Evolutionary conservation across 1,140 invertebrate genomes (phyloP), one percentile per base, ranked within the genome.

Genomic region (Camponotus vicinus): DNA sequence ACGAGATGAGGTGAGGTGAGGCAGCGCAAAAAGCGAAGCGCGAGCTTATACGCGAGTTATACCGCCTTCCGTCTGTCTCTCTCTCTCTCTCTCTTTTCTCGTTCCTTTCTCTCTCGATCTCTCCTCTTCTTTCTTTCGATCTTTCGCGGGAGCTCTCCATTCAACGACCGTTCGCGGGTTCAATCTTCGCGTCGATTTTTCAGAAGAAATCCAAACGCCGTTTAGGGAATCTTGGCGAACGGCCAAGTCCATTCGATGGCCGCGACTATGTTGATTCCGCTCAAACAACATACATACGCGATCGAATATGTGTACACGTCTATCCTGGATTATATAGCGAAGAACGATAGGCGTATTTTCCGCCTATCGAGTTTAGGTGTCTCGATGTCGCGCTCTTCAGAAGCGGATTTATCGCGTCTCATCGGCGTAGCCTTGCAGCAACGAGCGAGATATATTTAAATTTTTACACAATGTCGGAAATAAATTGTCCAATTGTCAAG

Each of bases 141-240:
- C 49, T 61, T 69, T 67, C 67, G 40, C 64, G 64, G 75, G 75
- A 78, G 21, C 79, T 71, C 85, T 77, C 49, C 82, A 64, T 63
- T 77, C 67, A 69, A 75, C 66, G 59, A 34, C 67, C 69, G 75
- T 63, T 59, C 32, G 69, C 76, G 66, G 82, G 86, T 63, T 52
- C 88, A 77, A 67, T 61, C 86, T 67, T 90, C 89, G 89, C 89
- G 88, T 90, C 85, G 90, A 93, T 93, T 93, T 94, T 94, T 94
- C 89, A 91, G 86, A 88, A 85, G 87, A 86, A 86, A 83, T 80
- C 83, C 89, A 88, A 92, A 86, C 91, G 77, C 94, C 94, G 94
- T 94, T 94, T 95, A 94, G 93, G 94, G 93, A 94, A 95, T 94
- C 93, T 94, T 95, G 93, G 92, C 92, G 87, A 66, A 67, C 86